A percentile compares a stretch with the other conserved stretches of the same genome.
Conservation (phyloP, 2,888 invertebrate species). For the Actias luna region DNA sequence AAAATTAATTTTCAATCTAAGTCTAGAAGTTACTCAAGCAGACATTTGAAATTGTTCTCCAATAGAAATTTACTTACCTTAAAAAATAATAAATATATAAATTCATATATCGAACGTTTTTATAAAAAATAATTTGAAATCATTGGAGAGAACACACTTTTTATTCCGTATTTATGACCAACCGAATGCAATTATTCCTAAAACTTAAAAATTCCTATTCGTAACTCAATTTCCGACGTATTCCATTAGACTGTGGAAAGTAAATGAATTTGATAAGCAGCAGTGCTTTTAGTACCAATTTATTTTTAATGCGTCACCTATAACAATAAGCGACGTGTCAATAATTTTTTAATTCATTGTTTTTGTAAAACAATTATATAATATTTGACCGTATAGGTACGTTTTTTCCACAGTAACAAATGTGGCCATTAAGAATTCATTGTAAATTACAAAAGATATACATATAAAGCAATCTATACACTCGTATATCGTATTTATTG, state of each 20-base stretch:
- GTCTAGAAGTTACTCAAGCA: too few species aligned
- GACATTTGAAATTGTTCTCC: too few species aligned
- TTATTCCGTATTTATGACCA: neutral
- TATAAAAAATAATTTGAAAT: neutral
- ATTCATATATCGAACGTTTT: neutral
- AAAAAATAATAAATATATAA: neutral
- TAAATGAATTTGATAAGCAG: slow-evolving; percentile 30
- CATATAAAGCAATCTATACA: too few species aligned
- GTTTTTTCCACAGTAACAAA: too few species aligned
- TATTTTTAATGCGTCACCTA: slow-evolving; percentile 16
- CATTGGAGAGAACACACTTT: neutral
- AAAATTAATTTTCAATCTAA: too few species aligned
- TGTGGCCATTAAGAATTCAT: too few species aligned
- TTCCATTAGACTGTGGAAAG: slow-evolving; percentile 36
- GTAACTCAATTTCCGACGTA: slow-evolving; percentile 31
- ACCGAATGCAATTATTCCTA: neutral
- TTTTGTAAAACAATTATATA: neutral
- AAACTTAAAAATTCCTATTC: slow-evolving; percentile 26
- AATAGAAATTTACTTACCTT: too few species aligned
- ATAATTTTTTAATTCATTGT: neutral
- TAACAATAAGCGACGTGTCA: neutral
- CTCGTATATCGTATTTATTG: too few species aligned
- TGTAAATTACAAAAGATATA: too few species aligned
- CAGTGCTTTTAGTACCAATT: slow-evolving; percentile 32
- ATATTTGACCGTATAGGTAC: too few species aligned